Evolutionary conservation across 2,888 invertebrate species (phyloP), one percentile per base, ranked within the genome.

Genomic region (Tipula confusa): DNA sequence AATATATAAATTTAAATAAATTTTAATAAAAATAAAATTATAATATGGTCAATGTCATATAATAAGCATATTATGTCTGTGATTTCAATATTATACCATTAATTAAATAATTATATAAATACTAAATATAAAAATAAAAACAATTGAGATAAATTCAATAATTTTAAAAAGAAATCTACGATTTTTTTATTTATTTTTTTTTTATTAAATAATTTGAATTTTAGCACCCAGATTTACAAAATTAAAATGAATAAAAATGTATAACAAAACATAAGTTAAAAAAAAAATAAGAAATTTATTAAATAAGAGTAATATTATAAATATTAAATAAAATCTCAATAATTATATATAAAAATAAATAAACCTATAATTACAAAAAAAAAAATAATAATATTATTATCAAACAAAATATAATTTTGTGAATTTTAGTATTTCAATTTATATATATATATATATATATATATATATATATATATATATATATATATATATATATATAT

Each of bases 61-160:
- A 64, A 29, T 83, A 83, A 83, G 83, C 83, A 83, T 83, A 48
- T 83, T 83, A 83, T 83, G 48, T 83, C 83, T 83, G 83, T 83
- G 83, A 83, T 83, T 83, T 43, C 43, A 43, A 83, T 48, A 83
- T 29, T 33, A 82, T 82, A 36, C 33, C 33, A 80, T 80, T 29
- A 80, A 80, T 29, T 29, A 29, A 80, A 29, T 80, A 80, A 80
- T 80, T 29, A 80, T 79, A 79, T 80, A 29, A 80, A 80, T 80
- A 80, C 29, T 80, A 80, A 64, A 64, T 80, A 80, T 80, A 15
- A 80, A 15, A 29, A 29, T 29, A n/a, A 80, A 4, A 80, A 29
- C 29, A 13, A 80, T 29, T 80, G 29, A 80, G 29, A 80, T 29
- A 80, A 79, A 80, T 80, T 29, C 80, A 80, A 80, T 29, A 80